Percentiles rank a stretch among this genome's conserved stretches.
phyloP scores from a whole-genome alignment of 2,113 vertebrate species.

The Cnemophilus loriae region DNA sequence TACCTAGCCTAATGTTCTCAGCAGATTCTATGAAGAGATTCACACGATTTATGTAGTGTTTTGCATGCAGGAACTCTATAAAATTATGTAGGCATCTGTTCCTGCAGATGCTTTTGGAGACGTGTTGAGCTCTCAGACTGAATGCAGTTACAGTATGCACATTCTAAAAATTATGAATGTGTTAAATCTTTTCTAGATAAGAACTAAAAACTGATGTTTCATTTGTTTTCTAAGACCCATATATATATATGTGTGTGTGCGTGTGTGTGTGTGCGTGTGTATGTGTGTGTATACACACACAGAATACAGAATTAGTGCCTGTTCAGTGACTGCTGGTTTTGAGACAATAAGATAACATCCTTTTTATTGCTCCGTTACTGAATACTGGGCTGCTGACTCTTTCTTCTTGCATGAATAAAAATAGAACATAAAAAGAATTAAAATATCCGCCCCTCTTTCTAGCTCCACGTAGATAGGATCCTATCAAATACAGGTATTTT shows the following conservation, averaged over 20 bases:
- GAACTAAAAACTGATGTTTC: not conserved
- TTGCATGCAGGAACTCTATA: not conserved
- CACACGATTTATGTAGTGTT: not conserved
- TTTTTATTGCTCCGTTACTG: not conserved
- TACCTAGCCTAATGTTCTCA: not conserved
- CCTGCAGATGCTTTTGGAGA: not conserved
- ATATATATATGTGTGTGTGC: not conserved
- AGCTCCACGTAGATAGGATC: not conserved
- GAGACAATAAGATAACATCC: not conserved
- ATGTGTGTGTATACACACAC: no score
- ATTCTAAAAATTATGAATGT: not conserved
- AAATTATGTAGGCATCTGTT: constrained; percentile 17
- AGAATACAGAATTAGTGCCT: not conserved
- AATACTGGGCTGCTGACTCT: not conserved
- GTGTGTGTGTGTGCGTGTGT: not conserved
- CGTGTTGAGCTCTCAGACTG: not conserved
- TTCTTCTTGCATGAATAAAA: not conserved
- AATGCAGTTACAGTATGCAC: not conserved
- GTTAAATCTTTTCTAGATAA: not conserved
- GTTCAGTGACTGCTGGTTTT: not conserved
- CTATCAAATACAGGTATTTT: not conserved
- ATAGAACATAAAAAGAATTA: not conserved
- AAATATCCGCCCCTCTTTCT: not conserved
- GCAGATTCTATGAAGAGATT: not conserved
- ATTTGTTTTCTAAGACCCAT: not conserved